Conservation (phyloP, 2,888 invertebrate genomes). For the Caprella mutica region DNA sequence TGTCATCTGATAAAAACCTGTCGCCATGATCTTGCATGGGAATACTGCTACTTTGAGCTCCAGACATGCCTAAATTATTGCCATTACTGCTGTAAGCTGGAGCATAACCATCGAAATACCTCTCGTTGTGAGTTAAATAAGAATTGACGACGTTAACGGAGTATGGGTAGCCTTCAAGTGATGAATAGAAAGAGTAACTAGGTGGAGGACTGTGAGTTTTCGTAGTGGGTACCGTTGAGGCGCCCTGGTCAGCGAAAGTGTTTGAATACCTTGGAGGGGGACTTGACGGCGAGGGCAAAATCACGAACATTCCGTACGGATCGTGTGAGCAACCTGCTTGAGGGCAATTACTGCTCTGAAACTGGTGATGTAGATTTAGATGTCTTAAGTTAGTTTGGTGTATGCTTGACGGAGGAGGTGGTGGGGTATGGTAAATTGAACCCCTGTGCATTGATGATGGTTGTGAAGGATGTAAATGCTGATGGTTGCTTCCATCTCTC, state of each 20-base stretch:
- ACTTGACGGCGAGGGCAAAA: slow-evolving; percentile 6
- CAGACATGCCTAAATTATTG: no score
- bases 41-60: no score
- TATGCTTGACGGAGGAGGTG: no score
- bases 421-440: neutral
- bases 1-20: neutral
- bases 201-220: slow-evolving; percentile 7
- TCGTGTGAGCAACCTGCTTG: slow-evolving; percentile 9
- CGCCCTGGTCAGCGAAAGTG: neutral
- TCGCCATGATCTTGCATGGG: no score
- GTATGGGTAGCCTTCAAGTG: neutral
- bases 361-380: slow-evolving; percentile 29
- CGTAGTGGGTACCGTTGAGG: neutral
- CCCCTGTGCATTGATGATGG: neutral
- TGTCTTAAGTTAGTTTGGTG: slow-evolving; percentile 12
- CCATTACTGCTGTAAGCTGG: no score
- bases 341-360: neutral
- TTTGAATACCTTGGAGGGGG: slow-evolving; percentile 7
- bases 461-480: no score
- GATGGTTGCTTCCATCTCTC: no score
- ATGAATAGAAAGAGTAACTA: slow-evolving; percentile 2
- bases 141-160: no score
- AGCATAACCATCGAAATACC: no score
- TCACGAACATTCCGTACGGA: slow-evolving; percentile 4
- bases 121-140: no score